A percentile compares a stretch with the other conserved stretches of the same genome.
Evolutionary conservation across 2,797 vertebrate genomes (phyloP).

Genomic region (Phoxinus dragarum): DNA sequence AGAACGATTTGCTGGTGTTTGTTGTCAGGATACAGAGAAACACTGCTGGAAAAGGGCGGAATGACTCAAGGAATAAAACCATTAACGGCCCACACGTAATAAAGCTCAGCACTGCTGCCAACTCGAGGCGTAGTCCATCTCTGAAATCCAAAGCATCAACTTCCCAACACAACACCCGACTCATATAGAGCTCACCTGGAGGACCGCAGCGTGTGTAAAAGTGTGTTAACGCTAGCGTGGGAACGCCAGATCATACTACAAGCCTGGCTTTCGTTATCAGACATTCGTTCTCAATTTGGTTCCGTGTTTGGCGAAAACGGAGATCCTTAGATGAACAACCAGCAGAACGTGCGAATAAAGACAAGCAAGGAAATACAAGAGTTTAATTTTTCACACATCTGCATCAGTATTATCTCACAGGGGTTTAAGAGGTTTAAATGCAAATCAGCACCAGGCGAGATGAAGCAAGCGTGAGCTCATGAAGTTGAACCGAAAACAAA

Average conservation of each 20-base stretch:
- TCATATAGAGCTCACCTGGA: conserved; percentile 35
- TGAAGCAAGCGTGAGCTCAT: conserved; percentile 40
- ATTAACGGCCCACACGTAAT: background rate
- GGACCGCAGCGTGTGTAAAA: background rate
- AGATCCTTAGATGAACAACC: conserved; percentile 2
- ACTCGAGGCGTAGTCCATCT: background rate
- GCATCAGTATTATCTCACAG: conserved; percentile 16
- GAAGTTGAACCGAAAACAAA: conserved; percentile 40
- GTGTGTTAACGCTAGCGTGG: background rate
- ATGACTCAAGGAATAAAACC: conserved; percentile 2
- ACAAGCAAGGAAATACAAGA: background rate
- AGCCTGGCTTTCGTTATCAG: conserved; percentile 11
- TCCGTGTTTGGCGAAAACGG: background rate
- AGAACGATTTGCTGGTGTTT: conserved; percentile 5
- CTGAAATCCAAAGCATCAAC: conserved; percentile 10
- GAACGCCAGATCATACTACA: background rate
- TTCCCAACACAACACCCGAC: background rate
- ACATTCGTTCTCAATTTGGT: conserved; percentile 15
- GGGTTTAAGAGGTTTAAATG: conserved; percentile 39
- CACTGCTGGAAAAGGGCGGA: conserved; percentile 16
- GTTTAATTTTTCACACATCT: conserved; percentile 1
- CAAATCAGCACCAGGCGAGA: conserved; percentile 51
- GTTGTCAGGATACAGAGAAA: conserved; percentile 3
- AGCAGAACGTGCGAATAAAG: conserved; percentile 9
- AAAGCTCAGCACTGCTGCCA: background rate